Percentiles rank a stretch among this genome's conserved stretches.
These are phyloP conservation scores for Sarcophaga peregrina DNA, from an alignment of 1,140 invertebrate genomes.

Conservation along the genomic window DNA sequence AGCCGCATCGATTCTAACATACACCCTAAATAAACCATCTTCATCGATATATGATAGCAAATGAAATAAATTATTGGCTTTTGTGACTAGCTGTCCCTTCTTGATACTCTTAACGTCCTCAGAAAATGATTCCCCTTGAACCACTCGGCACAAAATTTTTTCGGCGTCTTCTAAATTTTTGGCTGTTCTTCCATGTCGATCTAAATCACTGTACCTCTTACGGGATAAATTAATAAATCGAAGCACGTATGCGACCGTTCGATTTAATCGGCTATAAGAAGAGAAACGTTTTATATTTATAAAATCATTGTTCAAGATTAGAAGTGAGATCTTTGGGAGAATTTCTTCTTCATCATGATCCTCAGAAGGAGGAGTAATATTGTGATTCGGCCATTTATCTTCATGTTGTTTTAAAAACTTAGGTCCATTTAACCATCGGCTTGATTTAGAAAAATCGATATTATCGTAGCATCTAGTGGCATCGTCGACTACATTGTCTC, in stretches of 20 bases:
- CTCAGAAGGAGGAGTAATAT: not conserved
- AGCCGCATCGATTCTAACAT: constrained; percentile 26
- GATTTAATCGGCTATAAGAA: not conserved
- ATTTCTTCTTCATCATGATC: not conserved
- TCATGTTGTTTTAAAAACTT: not conserved
- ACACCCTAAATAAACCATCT: constrained; percentile 9
- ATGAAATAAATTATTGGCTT: not conserved
- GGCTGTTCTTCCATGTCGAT: not conserved
- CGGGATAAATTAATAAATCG: constrained; percentile 6
- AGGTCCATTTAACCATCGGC: not conserved
- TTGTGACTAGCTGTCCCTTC: not conserved
- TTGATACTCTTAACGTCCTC: too few species aligned
- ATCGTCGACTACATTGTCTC: too few species aligned
- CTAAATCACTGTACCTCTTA: not conserved
- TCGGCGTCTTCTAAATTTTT: not conserved
- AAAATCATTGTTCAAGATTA: not conserved
- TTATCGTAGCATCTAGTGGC: not conserved
- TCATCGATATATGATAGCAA: constrained; percentile 12
- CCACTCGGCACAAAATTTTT: not conserved
- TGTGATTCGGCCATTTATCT: not conserved
- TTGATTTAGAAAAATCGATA: not conserved
- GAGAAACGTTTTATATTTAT: not conserved
- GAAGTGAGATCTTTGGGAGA: not conserved
- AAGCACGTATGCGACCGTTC: not conserved
- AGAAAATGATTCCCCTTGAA: too few species aligned